Evolutionary conservation across 2,113 vertebrate species (phyloP).

Genomic region (Lepus timidus): DNA sequence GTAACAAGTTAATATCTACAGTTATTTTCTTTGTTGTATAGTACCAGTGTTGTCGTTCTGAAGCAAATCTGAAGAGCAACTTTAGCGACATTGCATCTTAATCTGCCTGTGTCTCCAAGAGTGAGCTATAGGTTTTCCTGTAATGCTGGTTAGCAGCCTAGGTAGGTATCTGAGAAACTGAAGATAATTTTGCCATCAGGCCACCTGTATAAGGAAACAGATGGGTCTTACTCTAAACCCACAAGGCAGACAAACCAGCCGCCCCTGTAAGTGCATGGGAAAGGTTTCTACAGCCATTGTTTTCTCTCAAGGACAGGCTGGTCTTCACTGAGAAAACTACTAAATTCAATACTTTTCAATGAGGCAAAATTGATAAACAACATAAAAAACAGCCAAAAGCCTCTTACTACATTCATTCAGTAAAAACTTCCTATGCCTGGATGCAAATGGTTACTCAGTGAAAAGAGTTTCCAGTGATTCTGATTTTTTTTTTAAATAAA

Average conservation of each 20-base stretch:
- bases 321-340: constrained; percentile 54
- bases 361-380: neutral
- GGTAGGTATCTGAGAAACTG: constrained; percentile 56
- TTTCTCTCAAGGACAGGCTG: constrained; percentile 57
- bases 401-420: neutral
- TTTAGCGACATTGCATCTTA: constrained; percentile 60
- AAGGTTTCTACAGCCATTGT: constrained; percentile 6
- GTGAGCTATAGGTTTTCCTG: constrained; percentile 63
- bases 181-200: constrained; percentile 70
- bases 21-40: constrained; percentile 60
- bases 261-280: constrained; percentile 68
- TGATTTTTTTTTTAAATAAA: neutral
- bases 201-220: constrained; percentile 49
- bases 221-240: constrained; percentile 65
- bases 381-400: too few species aligned
- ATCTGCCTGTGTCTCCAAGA: constrained; percentile 50
- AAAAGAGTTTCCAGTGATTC: neutral
- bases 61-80: constrained; percentile 57
- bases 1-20: constrained; percentile 36
- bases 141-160: constrained; percentile 71
- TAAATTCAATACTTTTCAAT: constrained; percentile 14
- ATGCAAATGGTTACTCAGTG: neutral
- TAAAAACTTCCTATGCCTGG: neutral
- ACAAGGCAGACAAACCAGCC: constrained; percentile 54
- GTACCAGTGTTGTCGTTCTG: constrained; percentile 46